These are phyloP conservation scores for Carcinoscorpius rotundicauda DNA, from an alignment of 1,140 invertebrate genomes.

Conservation along the genomic window DNA sequence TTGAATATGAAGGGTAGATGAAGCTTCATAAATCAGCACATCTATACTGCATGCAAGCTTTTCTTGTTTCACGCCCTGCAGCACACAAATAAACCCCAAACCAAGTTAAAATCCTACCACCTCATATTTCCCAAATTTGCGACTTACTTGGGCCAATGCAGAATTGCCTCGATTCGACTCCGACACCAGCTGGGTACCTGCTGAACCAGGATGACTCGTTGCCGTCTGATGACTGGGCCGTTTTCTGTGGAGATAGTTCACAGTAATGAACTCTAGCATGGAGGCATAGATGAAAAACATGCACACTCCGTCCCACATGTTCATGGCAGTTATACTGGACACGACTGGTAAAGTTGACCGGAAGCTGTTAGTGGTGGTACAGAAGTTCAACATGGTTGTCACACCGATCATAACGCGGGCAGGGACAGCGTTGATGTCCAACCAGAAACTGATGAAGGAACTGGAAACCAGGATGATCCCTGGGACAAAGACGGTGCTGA, in stretches of 20 bases:
- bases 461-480: slow-evolving; percentile 89
- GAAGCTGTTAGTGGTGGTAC: slow-evolving; percentile 57
- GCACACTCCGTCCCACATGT: slow-evolving; percentile 89
- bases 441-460: slow-evolving; percentile 88
- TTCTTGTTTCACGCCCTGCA: neutral
- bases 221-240: slow-evolving; percentile 17
- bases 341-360: slow-evolving; percentile 69
- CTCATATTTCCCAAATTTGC: slow-evolving; percentile 2
- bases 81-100: neutral
- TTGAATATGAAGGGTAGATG: no score
- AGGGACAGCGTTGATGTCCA: slow-evolving; percentile 91
- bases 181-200: neutral
- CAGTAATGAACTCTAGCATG: slow-evolving; percentile 81
- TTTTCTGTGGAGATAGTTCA: slow-evolving; percentile 79
- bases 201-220: slow-evolving; percentile 7
- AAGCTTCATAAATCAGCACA: no score
- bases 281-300: slow-evolving; percentile 95
- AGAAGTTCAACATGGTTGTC: slow-evolving; percentile 95
- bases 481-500: slow-evolving; percentile 90
- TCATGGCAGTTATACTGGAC: slow-evolving; percentile 87
- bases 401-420: slow-evolving; percentile 66
- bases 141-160: neutral
- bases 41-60: no score
- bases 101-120: neutral
- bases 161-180: neutral